Percentiles rank a stretch among this genome's conserved stretches.
Evolutionary conservation across 2,113 vertebrate species (phyloP).

Genomic region (Sus scrofa): T2T-Sscrofa CM000813.6:157163001-157163500

Average conservation of each 20-base stretch:
- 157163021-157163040: conserved; percentile 32
- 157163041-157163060: neutral
- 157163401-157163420: neutral
- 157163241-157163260: conserved; percentile 35
- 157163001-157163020: neutral
- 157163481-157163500: neutral
- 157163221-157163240: conserved; percentile 22
- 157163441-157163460: conserved; percentile 1
- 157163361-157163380: neutral
- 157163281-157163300: conserved; percentile 52
- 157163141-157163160: neutral
- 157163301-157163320: neutral
- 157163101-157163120: conserved; percentile 52
- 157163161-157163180: neutral
- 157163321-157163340: neutral
- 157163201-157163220: neutral
- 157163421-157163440: neutral
- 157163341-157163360: neutral
- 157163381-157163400: neutral
- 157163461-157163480: neutral
- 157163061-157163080: conserved; percentile 44
- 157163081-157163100: conserved; percentile 15
- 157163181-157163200: fast-evolving
- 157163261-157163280: neutral
- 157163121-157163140: neutral